A percentile compares a stretch with the other conserved stretches of the same genome.
Conservation (phyloP, 2,113 vertebrate genomes). For the Ophthalmolycus amberensis region DNA sequence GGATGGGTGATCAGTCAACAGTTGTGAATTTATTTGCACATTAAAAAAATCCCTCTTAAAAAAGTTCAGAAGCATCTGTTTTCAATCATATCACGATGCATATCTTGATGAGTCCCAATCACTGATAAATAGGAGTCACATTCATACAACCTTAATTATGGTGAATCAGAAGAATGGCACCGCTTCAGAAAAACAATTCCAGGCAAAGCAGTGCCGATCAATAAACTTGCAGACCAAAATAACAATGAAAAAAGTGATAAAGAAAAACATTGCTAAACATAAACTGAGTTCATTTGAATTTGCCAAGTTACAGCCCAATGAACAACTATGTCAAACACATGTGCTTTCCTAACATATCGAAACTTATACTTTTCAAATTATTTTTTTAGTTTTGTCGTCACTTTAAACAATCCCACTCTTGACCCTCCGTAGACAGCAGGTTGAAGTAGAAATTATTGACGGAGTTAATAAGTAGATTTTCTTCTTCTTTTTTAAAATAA, state of each 20-base stretch:
- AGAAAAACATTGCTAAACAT: not conserved
- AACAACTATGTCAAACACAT: not conserved
- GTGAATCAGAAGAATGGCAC: not conserved
- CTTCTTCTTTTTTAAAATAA: too few relatives aligned
- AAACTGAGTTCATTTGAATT: constrained; percentile 1
- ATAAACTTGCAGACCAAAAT: not conserved
- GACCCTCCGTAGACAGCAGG: not conserved
- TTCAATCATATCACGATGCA: not conserved
- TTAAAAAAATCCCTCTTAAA: constrained; percentile 1
- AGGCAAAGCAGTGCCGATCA: not conserved
- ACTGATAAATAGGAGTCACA: constrained; percentile 28
- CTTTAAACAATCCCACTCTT: not conserved
- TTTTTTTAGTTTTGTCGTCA: not conserved
- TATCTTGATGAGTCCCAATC: constrained; percentile 8
- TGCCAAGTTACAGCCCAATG: not conserved
- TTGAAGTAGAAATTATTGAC: not conserved
- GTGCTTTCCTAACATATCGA: not conserved
- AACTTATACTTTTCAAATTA: not conserved
- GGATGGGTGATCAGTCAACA: not conserved
- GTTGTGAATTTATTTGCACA: constrained; percentile 8
- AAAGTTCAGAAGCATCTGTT: constrained; percentile 19
- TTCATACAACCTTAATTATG: constrained; percentile 11
- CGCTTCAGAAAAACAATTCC: not conserved
- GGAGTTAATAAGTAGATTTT: not conserved
- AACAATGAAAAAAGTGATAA: constrained; percentile 9